phyloP scores from a whole-genome alignment of 2,797 vertebrate genomes.

The Chelon labrosus region DNA sequence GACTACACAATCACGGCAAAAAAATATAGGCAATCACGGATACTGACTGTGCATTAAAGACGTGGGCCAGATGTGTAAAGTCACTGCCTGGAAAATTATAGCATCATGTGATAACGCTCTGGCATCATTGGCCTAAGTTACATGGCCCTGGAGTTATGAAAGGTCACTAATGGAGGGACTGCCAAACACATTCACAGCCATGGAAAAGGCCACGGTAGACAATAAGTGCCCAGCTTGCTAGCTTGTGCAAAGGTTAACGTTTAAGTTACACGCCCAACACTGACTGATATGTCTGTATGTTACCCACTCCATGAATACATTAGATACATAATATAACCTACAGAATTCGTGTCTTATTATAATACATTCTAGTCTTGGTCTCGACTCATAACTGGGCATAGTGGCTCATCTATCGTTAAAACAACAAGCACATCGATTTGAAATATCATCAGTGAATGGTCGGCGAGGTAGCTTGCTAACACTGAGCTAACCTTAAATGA shows the following conservation, averaged over 20 bases:
- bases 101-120: constrained; percentile 74
- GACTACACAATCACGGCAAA: neutral
- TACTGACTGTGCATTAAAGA: constrained; percentile 30
- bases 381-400: neutral
- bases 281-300: constrained; percentile 11
- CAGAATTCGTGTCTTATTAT: neutral
- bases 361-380: neutral
- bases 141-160: constrained; percentile 71
- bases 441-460: constrained; percentile 25
- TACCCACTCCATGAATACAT: constrained; percentile 30
- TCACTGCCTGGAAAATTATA: constrained; percentile 57
- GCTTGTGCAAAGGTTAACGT: constrained; percentile 66
- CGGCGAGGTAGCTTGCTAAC: constrained; percentile 18
- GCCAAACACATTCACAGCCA: constrained; percentile 54
- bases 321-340: constrained; percentile 3
- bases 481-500: constrained; percentile 12
- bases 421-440: neutral
- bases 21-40: constrained; percentile 4
- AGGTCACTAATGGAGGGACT: constrained; percentile 66
- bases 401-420: neutral
- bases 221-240: constrained; percentile 56
- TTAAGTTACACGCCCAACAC: constrained; percentile 64
- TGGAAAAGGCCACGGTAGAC: constrained; percentile 64
- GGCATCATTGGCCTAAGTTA: constrained; percentile 67
- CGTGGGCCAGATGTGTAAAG: constrained; percentile 64